Conservation (phyloP, 2,797 vertebrate species). For the Arrhamphus sclerolepis region DNA sequence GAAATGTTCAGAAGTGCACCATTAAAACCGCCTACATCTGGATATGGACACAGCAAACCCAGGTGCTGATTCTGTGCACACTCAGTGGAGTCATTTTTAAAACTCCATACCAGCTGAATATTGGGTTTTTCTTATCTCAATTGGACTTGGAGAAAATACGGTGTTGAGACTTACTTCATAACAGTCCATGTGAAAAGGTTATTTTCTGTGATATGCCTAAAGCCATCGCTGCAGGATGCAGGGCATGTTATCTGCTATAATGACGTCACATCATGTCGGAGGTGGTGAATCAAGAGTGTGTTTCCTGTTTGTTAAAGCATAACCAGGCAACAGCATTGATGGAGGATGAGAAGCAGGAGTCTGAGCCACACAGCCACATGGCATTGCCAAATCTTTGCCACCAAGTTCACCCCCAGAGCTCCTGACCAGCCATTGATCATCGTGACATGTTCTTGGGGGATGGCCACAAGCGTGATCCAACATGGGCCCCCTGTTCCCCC, state of each 20-base stretch:
- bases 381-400: conserved; percentile 70
- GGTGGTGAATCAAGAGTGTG: conserved; percentile 45
- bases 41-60: too few species aligned
- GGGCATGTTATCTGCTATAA: conserved; percentile 17
- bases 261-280: conserved; percentile 47
- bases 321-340: conserved; percentile 58
- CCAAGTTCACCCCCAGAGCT: conserved; percentile 66
- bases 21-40: too few species aligned
- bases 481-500: conserved; percentile 37
- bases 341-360: conserved; percentile 57
- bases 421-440: conserved; percentile 80
- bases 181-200: background rate
- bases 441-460: conserved; percentile 81
- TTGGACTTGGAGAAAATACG: too few species aligned
- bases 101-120: too few species aligned
- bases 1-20: too few species aligned
- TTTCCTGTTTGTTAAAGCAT: conserved; percentile 66
- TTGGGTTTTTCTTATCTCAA: too few species aligned
- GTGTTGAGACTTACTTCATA: too few species aligned
- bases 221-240: conserved; percentile 10
- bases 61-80: too few species aligned
- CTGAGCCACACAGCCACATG: conserved; percentile 39
- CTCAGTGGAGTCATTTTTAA: too few species aligned
- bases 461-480: conserved; percentile 69
- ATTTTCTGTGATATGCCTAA: background rate